phyloP scores from a whole-genome alignment of 2,797 vertebrate species.

The Holocentrus rufus region DNA sequence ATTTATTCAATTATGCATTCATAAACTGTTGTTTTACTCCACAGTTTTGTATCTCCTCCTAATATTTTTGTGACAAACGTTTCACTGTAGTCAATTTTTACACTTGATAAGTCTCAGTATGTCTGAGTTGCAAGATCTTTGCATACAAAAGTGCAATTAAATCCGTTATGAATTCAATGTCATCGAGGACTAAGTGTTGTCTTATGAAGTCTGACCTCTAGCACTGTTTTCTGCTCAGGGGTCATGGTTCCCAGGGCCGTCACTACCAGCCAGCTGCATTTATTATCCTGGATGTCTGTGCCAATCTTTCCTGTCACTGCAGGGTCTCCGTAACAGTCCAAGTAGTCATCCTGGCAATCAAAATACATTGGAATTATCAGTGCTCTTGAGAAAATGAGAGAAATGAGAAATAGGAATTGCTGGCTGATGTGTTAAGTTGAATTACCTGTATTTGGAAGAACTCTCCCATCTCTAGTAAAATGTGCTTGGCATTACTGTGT shows the following conservation, averaged over 20 bases:
- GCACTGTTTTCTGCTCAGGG: constrained; percentile 82
- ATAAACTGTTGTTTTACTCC: no score
- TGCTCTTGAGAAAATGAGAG: not conserved
- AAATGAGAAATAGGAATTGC: no score
- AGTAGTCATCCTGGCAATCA: constrained; percentile 89
- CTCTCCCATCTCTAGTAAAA: constrained; percentile 96
- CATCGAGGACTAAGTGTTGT: not conserved
- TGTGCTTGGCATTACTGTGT: constrained; percentile 88
- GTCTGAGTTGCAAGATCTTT: not conserved
- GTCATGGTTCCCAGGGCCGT: constrained; percentile 86
- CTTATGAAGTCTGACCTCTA: constrained; percentile 83
- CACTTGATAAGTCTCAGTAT: not conserved
- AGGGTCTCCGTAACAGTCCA: constrained; percentile 94
- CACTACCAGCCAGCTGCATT: constrained; percentile 98
- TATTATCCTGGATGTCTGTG: constrained; percentile 98
- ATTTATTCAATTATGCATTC: no score
- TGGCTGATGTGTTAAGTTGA: not conserved
- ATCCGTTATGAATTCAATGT: not conserved
- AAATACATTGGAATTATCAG: not conserved
- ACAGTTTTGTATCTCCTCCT: no score
- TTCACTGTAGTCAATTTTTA: not conserved
- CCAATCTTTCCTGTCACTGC: constrained; percentile 93
- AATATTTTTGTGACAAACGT: no score
- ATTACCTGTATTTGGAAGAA: constrained; percentile 97
- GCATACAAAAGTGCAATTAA: not conserved